Evolutionary conservation across 2,888 invertebrate genomes (phyloP).

Genomic region (Bimastos eiseni): DNA sequence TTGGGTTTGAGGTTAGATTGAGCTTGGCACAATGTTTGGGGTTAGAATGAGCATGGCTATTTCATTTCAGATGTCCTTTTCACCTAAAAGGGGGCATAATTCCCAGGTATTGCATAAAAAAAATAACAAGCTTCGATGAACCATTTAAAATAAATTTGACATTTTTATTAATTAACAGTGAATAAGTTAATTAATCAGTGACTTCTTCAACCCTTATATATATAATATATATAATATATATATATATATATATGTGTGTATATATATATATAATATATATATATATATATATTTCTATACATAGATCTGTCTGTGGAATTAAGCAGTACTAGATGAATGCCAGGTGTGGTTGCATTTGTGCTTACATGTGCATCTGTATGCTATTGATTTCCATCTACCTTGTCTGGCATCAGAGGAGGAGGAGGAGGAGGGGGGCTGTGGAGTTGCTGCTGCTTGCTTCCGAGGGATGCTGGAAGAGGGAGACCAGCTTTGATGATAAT

Average conservation of each 20-base stretch:
- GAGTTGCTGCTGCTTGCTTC: not conserved
- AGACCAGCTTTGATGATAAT: not conserved
- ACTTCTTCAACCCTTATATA: not conserved
- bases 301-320: not conserved
- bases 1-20: too few relatives aligned
- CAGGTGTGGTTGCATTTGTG: not conserved
- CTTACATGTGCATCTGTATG: not conserved
- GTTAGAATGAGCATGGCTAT: too few relatives aligned
- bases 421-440: not conserved
- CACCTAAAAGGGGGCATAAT: too few relatives aligned
- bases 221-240: not conserved
- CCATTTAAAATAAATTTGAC: too few relatives aligned
- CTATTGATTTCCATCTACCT: constrained; percentile 13
- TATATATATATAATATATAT: not conserved
- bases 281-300: not conserved
- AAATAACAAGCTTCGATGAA: too few relatives aligned
- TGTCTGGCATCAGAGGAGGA: not conserved
- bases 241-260: not conserved
- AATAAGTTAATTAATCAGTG: too few relatives aligned
- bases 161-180: too few relatives aligned
- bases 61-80: too few relatives aligned
- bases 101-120: too few relatives aligned
- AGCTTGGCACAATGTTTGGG: too few relatives aligned
- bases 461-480: not conserved
- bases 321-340: not conserved